Base-by-base conservation (phyloP, 2,113 vertebrate genomes). In the Ia io region DNA sequence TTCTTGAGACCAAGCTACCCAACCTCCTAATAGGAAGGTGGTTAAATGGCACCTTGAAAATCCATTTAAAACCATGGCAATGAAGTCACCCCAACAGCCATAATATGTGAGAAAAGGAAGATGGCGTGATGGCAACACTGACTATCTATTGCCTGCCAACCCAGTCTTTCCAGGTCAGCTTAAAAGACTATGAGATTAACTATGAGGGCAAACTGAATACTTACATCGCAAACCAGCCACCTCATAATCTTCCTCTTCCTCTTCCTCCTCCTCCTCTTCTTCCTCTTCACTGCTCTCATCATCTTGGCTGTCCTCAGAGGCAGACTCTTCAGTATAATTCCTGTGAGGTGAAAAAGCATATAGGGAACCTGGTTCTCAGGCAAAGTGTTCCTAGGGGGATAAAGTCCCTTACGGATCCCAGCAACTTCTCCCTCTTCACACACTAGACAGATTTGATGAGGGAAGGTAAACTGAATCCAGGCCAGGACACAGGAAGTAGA, bases 161-260 rank as follows among this genome's bases (percentile, higher is more conserved):
- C n/a, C 59, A 18, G 74, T 25, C 51, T 40, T 32, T 53, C 51
- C 40, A 17, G 9, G 53, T 25, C 42, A 77, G 56, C 11, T 9
- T 3, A 70, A 44, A 22, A 87, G n/a, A n/a, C 47, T 11, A 6
- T 59, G 42, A 83, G 22, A 25, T n/a, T 32, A 86, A 78, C 14
- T 40, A 53, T 0, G 10, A 65, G 42, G 90, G 4, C 44, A 59
- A 65, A 65, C 32, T 2, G 80, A 85, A 96, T 22, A 98, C 99
- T 99, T 98, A 99, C 99, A 98, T 98, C 99, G 99, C 96, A 99
- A 98, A 16, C 99, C 99, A 84, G 99, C 99, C 91, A 99, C 98
- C 97, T 99, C 99, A 82, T 99, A 99, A 90, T 99, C 98, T 35
- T 99, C 99, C 0, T 99, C 99, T 3, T 99, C 99, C 5, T 99